These are phyloP conservation scores for Calidris pugnax DNA, from an alignment of 2,113 vertebrate species.

Conservation along the genomic window DNA sequence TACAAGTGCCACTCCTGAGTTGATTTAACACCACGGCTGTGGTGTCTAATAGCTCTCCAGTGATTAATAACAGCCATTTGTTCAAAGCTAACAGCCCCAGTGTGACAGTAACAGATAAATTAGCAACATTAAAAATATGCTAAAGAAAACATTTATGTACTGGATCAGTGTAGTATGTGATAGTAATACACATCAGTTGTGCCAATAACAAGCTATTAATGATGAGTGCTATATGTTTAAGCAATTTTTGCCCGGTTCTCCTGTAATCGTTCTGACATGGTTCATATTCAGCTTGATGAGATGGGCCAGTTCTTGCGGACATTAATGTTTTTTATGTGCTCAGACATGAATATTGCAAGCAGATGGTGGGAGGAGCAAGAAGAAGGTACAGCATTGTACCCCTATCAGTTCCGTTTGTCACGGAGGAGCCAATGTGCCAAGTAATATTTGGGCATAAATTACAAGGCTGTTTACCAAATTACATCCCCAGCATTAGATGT, in stretches of 20 bases:
- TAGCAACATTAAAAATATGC: slow-evolving; percentile 77
- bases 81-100: slow-evolving; percentile 74
- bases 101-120: slow-evolving; percentile 80
- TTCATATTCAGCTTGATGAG: slow-evolving; percentile 70
- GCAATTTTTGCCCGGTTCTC: slow-evolving; percentile 38
- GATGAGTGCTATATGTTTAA: slow-evolving; percentile 55
- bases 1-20: slow-evolving; percentile 51
- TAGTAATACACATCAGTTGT: slow-evolving; percentile 37
- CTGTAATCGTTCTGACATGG: slow-evolving; percentile 60
- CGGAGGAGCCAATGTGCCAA: slow-evolving; percentile 36
- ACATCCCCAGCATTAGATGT: neutral
- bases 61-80: slow-evolving; percentile 79
- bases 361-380: slow-evolving; percentile 59
- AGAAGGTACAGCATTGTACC: slow-evolving; percentile 23
- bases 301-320: slow-evolving; percentile 50
- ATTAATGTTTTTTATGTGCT: slow-evolving; percentile 45
- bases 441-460: slow-evolving; percentile 53
- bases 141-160: slow-evolving; percentile 75
- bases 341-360: slow-evolving; percentile 60
- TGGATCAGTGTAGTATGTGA: slow-evolving; percentile 51
- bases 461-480: slow-evolving; percentile 47
- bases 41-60: slow-evolving; percentile 73
- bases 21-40: slow-evolving; percentile 77
- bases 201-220: slow-evolving; percentile 68
- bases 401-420: neutral